A percentile compares a stretch with the other conserved stretches of the same genome.
phyloP scores from a whole-genome alignment of 1,140 invertebrate species.

The Cyrtorhinus lividipennis region DNA sequence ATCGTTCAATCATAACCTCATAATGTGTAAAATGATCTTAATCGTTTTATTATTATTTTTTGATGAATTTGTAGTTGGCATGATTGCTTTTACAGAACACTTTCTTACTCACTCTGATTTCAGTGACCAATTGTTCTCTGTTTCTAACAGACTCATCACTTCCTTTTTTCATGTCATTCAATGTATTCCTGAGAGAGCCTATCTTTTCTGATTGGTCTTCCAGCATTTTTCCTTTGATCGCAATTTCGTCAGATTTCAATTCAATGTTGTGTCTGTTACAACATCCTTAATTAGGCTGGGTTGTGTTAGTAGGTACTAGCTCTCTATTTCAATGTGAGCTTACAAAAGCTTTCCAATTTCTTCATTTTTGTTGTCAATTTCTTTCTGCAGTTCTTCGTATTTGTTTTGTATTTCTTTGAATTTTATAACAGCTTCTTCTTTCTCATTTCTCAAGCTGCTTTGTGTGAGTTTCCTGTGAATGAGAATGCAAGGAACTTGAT shows the following conservation, averaged over 20 bases:
- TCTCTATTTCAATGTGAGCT: too few relatives aligned
- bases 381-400: neutral
- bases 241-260: neutral
- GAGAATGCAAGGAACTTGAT: too few relatives aligned
- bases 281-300: neutral
- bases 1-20: too few relatives aligned
- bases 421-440: neutral
- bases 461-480: neutral
- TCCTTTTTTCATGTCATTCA: neutral
- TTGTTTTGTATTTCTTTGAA: neutral
- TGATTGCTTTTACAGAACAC: too few relatives aligned
- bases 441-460: neutral
- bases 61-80: neutral
- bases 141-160: neutral
- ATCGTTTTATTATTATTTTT: neutral
- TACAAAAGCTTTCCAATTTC: neutral
- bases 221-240: neutral
- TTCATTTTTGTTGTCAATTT: neutral
- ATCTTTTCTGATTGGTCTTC: neutral
- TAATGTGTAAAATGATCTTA: neutral
- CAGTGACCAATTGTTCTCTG: neutral
- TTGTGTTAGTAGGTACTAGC: too few relatives aligned
- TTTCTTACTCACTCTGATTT: neutral
- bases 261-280: neutral
- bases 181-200: neutral